A percentile compares a stretch with the other conserved stretches of the same genome.
These are phyloP conservation scores for Theropithecus gelada DNA, from an alignment of 2,113 vertebrate species.

Conservation along the genomic window DNA sequence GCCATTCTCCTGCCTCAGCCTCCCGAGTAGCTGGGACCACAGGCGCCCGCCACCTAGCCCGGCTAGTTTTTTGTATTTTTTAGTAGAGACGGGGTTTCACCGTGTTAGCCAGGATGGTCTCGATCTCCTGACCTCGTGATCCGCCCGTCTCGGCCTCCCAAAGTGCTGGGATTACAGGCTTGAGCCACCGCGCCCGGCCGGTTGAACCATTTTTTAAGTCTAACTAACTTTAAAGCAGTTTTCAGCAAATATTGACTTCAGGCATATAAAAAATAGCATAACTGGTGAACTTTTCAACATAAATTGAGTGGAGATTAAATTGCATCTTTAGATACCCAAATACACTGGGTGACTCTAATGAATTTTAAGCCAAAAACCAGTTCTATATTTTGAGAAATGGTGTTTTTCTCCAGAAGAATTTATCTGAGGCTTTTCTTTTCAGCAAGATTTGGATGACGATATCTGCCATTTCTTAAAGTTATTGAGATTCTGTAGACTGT, in stretches of 20 bases:
- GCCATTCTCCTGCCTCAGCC: too few species aligned
- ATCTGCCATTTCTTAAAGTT: neutral
- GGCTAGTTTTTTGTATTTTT: too few species aligned
- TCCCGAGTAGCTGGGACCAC: too few species aligned
- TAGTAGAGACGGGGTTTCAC: too few species aligned
- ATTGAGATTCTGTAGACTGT: neutral
- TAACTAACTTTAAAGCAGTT: neutral
- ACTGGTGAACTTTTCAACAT: neutral
- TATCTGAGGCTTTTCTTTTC: neutral
- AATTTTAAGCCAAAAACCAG: neutral
- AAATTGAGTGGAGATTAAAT: neutral
- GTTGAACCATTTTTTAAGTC: neutral
- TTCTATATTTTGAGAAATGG: neutral
- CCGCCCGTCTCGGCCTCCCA: too few species aligned
- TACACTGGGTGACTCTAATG: neutral
- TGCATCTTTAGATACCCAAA: neutral
- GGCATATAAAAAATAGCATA: neutral
- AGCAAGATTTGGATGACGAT: neutral
- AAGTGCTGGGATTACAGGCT: too few species aligned
- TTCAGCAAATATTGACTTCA: neutral
- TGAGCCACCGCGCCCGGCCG: too few species aligned
- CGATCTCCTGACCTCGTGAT: too few species aligned
- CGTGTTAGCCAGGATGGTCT: too few species aligned
- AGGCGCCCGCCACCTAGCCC: too few species aligned
- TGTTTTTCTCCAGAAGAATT: neutral